Base-by-base conservation (phyloP, 1,140 invertebrate species). In the Zaprionus lachaisei region DNA sequence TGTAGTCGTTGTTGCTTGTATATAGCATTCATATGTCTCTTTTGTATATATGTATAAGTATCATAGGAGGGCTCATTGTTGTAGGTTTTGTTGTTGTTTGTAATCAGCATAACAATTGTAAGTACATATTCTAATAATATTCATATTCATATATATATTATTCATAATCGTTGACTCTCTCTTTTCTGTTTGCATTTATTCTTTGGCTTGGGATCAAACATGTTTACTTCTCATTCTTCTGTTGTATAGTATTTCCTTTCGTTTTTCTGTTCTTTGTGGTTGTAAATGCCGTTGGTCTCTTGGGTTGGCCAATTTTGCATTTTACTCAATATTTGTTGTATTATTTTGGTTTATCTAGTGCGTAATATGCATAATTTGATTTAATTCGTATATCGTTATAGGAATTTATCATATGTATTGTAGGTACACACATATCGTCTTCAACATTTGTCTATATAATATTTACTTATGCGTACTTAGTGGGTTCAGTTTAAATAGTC, bases 201-300 rank as follows among this genome's bases (percentile, higher is more conserved):
- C 47, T 51, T 89, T 90, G 79, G 80, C 80, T 74, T 77, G 80
- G 49, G 62, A 68, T 77, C 17, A 47, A 47, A 47, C 41, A 47
- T 47, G 41, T 47, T 17, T 47, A 0, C n/a, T 80, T 70, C 14
- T 70, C 11, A 51, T 24, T 73, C 56, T 60, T 47, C 54, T 68
- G 58, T 56, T 60, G 57, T 79, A 62, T 72, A 38, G 62, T 44
- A n/a, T 41, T 41, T n/a, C 6, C n/a, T 41, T 41, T 41, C 15
- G n/a, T 44, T 44, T 7, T 64, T 62, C 15, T 57, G 14, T 75
- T 63, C 6, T 47, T 60, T 44, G 71, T 62, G 26, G 57, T 83
- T 61, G 68, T 58, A 81, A 81, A 89, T 87, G 81, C 84, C 49
- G 75, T 87, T 89, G 84, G 84, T 89, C 81, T 90, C 72, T 70